Base-by-base conservation (phyloP, 1,140 invertebrate species). In the Calephelis virginiensis region DNA sequence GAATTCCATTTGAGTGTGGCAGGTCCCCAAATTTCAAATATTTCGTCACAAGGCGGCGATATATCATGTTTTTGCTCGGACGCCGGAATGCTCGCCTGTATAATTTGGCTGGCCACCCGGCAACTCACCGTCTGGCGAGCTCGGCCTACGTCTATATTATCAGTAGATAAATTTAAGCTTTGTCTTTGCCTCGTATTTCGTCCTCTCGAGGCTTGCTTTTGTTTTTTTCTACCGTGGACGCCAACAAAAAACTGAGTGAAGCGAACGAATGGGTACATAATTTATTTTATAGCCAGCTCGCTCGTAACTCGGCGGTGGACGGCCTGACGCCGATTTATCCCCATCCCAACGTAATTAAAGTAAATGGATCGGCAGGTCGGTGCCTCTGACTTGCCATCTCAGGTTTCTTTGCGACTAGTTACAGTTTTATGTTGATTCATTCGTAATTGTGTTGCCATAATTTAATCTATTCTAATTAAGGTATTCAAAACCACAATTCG, bases 101-200 rank as follows among this genome's bases (percentile, higher is more conserved):
- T 90, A 90, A 90, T 90, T 87, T 86, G 86, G 82, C 81, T 77
- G 85, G 86, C 86, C 85, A 90, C 86, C 85, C 85, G 86, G 85
- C 80, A 82, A 83, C 86, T 74, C 63, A 69, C 70, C 77, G 85
- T 88, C 85, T 87, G 80, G 80, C 85, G 82, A 74, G 79, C 79
- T 72, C 80, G 75, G 80, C 85, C 84, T 89, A 89, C 88, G 86
- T 90, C 88, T 90, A 90, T 89, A 90, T 90, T 90, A 90, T 90
- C 88, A 88, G 85, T 90, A 89, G 88, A 90, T 90, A 90, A 90
- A 90, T 90, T 89, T 84, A 83, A 86, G 88, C 85, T 89, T 90
- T 90, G 88, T 90, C 88, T 90, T 89, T 90, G 88, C 84, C 83
- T 89, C 88, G 86, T 90, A 90, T 87, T 90, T 90, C 86, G 86